Percentiles rank a stretch among this genome's conserved stretches.
Evolutionary conservation across 2,888 invertebrate species (phyloP).

Genomic region (Spodoptera picta): DNA sequence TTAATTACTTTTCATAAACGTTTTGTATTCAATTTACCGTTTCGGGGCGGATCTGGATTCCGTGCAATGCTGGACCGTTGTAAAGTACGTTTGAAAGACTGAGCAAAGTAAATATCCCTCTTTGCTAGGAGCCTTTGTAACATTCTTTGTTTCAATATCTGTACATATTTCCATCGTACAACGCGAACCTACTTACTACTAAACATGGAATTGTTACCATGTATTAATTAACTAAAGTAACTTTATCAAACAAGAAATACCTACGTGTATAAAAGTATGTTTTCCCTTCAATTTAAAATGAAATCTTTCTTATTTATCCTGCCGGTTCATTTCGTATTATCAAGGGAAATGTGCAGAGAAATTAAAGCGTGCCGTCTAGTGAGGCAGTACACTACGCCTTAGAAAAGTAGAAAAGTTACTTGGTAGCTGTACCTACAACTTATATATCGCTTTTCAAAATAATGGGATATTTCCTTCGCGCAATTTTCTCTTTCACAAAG

Average conservation of each 20-base stretch:
- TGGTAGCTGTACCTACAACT: not conserved
- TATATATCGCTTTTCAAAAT: conserved; percentile 28
- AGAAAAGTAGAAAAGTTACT: conserved; percentile 2
- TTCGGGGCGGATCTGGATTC: conserved; percentile 51
- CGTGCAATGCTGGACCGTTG: conserved; percentile 36
- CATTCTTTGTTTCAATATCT: conserved; percentile 3
- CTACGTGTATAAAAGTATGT: not conserved
- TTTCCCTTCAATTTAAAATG: too few species aligned
- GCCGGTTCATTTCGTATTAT: conserved; percentile 3
- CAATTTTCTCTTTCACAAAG: conserved; percentile 31
- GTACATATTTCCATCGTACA: too few species aligned
- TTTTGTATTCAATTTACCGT: conserved; percentile 68
- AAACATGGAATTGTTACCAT: too few species aligned
- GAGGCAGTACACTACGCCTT: conserved; percentile 8
- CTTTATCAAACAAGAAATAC: not conserved
- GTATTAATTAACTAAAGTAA: too few species aligned
- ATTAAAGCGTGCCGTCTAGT: conserved; percentile 29
- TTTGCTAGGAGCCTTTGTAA: conserved; percentile 7
- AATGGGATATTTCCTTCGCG: conserved; percentile 22
- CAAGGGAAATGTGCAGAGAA: conserved; percentile 25
- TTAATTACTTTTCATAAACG: conserved; percentile 60
- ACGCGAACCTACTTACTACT: too few species aligned
- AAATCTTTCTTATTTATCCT: too few species aligned
- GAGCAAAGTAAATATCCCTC: conserved; percentile 16
- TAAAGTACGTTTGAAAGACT: conserved; percentile 15